Percentiles rank a stretch among this genome's conserved stretches.
phyloP scores from a whole-genome alignment of 2,797 vertebrate species.

The Pseudopleuronectes americanus region DNA sequence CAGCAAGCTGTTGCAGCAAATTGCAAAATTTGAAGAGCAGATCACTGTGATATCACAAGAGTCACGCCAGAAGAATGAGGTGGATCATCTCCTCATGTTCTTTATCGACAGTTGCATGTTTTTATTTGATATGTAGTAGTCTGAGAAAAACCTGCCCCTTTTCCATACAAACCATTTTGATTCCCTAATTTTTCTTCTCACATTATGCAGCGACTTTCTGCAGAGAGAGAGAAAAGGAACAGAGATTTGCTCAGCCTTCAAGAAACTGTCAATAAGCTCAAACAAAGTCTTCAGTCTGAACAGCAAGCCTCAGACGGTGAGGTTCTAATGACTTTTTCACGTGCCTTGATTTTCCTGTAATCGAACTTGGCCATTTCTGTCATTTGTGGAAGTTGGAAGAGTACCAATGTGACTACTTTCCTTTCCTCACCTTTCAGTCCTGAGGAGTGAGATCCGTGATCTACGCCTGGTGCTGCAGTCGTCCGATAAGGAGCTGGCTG shows the following conservation, averaged over 20 bases:
- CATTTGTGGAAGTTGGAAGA: background rate
- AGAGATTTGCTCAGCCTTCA: constrained; percentile 82
- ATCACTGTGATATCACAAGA: constrained; percentile 85
- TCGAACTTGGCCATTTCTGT: background rate
- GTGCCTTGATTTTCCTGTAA: background rate
- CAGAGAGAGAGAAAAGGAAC: constrained; percentile 84
- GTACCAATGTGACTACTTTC: background rate
- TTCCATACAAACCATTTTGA: background rate
- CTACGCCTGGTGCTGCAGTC: constrained; percentile 92
- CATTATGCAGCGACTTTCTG: constrained; percentile 83
- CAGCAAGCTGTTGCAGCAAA: constrained; percentile 88
- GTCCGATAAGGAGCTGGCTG: constrained; percentile 91
- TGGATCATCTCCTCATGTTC: constrained; percentile 32
- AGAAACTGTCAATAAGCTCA: constrained; percentile 80
- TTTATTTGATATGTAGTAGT: background rate
- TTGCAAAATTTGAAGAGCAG: constrained; percentile 91
- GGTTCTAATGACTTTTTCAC: background rate
- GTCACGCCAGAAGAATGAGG: constrained; percentile 71
- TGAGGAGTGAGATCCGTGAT: constrained; percentile 90
- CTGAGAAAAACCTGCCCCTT: too few relatives aligned
- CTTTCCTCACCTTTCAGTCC: constrained; percentile 78
- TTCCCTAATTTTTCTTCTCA: constrained; percentile 1
- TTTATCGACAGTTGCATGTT: background rate
- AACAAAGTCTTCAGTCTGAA: constrained; percentile 82
- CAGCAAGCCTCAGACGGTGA: constrained; percentile 76